Conservation (phyloP, 2,888 invertebrate genomes). For the Phyllotreta cruciferae region DNA sequence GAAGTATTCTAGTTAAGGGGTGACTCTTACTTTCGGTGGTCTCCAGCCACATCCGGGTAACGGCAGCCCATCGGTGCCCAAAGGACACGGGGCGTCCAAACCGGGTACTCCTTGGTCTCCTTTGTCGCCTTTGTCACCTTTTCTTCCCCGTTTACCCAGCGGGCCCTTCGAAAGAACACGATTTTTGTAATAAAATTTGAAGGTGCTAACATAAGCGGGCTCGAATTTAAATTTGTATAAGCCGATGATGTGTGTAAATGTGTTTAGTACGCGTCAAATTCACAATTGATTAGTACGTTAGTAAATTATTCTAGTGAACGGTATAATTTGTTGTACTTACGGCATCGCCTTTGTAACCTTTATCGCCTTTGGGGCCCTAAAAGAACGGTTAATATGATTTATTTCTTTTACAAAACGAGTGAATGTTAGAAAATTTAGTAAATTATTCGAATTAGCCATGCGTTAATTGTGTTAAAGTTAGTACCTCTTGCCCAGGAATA, state of each 20-base stretch:
- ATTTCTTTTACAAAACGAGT: conserved; percentile 10
- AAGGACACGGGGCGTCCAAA: conserved; percentile 97
- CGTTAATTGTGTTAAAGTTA: conserved; percentile 32
- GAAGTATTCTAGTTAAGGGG: too few relatives aligned
- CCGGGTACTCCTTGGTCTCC: conserved; percentile 98
- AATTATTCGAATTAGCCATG: too few relatives aligned
- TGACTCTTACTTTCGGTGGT: conserved; percentile 75
- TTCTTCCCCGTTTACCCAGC: conserved; percentile 86
- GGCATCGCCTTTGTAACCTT: conserved; percentile 83
- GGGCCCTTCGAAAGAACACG: conserved; percentile 70
- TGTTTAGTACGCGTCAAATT: too few relatives aligned
- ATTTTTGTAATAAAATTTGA: too few relatives aligned
- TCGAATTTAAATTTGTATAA: too few relatives aligned
- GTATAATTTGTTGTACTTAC: conserved; percentile 66
- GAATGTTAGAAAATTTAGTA: too few relatives aligned
- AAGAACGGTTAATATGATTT: conserved; percentile 47
- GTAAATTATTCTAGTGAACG: too few relatives aligned
- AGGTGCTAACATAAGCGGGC: too few relatives aligned
- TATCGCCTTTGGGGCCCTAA: conserved; percentile 89
- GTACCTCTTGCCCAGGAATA: conserved; percentile 90
- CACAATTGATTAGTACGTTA: too few relatives aligned
- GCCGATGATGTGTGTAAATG: too few relatives aligned
- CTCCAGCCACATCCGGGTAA: conserved; percentile 96
- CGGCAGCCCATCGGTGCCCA: conserved; percentile 94
- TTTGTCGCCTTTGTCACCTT: conserved; percentile 91